Percentiles rank a stretch among this genome's conserved stretches.
Conservation (phyloP, 2,113 vertebrate genomes). For the Poecilia latipinna region DNA sequence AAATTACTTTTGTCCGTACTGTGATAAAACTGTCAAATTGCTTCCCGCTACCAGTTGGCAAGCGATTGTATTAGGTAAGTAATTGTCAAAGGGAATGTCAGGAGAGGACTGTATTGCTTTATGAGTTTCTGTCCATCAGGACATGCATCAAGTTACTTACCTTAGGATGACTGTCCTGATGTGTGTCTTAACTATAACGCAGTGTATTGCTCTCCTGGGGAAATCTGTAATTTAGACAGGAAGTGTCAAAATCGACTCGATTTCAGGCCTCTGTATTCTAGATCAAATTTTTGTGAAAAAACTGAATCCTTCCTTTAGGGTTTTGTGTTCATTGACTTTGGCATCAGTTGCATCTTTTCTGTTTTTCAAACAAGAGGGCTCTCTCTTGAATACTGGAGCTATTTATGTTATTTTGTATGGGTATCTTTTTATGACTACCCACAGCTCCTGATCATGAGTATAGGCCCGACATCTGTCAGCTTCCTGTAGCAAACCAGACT, state of each 20-base stretch:
- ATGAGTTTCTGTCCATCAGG: conserved; percentile 43
- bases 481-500: no score
- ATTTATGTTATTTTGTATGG: neutral
- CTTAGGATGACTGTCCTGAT: conserved; percentile 40
- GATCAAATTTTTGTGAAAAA: neutral
- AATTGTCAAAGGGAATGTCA: conserved; percentile 69
- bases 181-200: conserved; percentile 39
- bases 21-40: conserved; percentile 76
- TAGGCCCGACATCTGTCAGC: neutral
- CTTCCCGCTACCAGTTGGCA: conserved; percentile 70
- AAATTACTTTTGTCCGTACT: conserved; percentile 78
- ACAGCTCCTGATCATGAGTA: neutral
- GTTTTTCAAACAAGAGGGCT: neutral
- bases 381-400: neutral
- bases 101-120: conserved; percentile 39
- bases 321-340: neutral
- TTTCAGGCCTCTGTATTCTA: neutral
- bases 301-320: neutral
- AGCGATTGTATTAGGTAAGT: conserved; percentile 72
- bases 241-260: conserved; percentile 9
- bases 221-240: conserved; percentile 11
- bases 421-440: neutral
- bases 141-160: conserved; percentile 22
- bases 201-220: conserved; percentile 3
- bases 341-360: neutral